These are phyloP conservation scores for Macroramphosus scolopax DNA, from an alignment of 2,797 vertebrate species.

Conservation along the genomic window DNA sequence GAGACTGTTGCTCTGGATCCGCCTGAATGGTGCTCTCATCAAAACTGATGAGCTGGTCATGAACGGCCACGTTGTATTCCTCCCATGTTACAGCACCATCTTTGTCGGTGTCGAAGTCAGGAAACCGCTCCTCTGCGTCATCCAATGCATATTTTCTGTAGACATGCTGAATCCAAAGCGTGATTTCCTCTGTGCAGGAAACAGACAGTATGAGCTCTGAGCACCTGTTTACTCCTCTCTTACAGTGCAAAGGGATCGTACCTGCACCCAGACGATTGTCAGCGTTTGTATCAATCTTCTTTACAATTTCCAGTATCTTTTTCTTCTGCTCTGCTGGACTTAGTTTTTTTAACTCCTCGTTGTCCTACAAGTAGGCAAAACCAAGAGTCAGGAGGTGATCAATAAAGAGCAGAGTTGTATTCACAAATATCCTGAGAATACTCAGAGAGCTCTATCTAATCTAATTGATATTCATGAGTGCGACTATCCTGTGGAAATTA, in stretches of 20 bases:
- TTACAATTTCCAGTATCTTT: slow-evolving; percentile 83
- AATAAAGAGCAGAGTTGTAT: background rate
- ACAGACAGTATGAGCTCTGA: slow-evolving; percentile 14
- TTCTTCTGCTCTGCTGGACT: slow-evolving; percentile 81
- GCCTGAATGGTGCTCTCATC: slow-evolving; percentile 79
- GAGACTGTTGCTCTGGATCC: slow-evolving; percentile 90
- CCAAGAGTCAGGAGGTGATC: background rate
- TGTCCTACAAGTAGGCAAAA: slow-evolving; percentile 71
- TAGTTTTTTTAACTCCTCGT: slow-evolving; percentile 84
- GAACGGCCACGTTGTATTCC: slow-evolving; percentile 88
- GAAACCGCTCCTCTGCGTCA: slow-evolving; percentile 89
- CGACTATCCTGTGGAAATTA: too few species aligned
- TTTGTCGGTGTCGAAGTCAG: slow-evolving; percentile 83
- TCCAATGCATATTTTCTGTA: slow-evolving; percentile 92
- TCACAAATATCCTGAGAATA: too few species aligned
- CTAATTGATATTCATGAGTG: too few species aligned
- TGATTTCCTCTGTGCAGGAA: slow-evolving; percentile 85
- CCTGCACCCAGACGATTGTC: slow-evolving; percentile 85
- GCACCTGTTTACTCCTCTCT: background rate
- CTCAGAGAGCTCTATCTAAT: too few species aligned
- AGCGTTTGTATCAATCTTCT: slow-evolving; percentile 84
- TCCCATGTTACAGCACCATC: slow-evolving; percentile 89
- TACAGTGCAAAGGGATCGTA: slow-evolving; percentile 36
- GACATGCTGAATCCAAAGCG: slow-evolving; percentile 91
- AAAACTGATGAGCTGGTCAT: slow-evolving; percentile 83